Evolutionary conservation across 2,888 invertebrate genomes (phyloP).

Genomic region (Acutogordius australiensis): DNA sequence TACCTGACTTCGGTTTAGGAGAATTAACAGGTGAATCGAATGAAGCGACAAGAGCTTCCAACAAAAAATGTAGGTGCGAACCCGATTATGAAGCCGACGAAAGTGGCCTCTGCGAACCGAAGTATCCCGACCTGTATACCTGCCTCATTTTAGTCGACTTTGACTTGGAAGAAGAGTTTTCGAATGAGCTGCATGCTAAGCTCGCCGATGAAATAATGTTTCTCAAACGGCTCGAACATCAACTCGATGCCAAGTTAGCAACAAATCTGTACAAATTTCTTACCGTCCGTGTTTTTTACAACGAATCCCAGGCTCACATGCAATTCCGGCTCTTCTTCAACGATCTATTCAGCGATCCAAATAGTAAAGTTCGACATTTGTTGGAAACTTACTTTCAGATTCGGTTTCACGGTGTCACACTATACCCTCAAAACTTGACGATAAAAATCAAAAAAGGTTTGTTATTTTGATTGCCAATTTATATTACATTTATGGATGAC

Average conservation of each 20-base stretch:
- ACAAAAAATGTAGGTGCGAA: neutral
- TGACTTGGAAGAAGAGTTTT: neutral
- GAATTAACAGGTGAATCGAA: too few species aligned
- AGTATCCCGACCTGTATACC: neutral
- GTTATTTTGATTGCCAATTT: too few species aligned
- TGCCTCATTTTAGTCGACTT: neutral
- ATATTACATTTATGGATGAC: neutral
- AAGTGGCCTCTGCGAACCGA: too few species aligned
- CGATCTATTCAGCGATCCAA: constrained; percentile 9
- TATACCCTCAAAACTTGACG: neutral
- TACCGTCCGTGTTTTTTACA: neutral
- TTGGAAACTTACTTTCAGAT: neutral
- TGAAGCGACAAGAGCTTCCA: too few species aligned
- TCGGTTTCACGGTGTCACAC: neutral
- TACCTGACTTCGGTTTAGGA: too few species aligned
- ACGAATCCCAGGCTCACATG: neutral
- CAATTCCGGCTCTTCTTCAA: constrained; percentile 4
- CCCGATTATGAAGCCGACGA: neutral
- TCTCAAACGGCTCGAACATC: neutral
- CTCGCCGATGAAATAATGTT: neutral
- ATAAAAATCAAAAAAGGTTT: neutral
- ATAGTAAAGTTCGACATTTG: neutral
- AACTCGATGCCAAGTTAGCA: neutral
- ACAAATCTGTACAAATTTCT: neutral
- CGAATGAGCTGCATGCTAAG: neutral